Conservation (phyloP, 2,113 vertebrate species). For the Porphyrio hochstetteri region DNA sequence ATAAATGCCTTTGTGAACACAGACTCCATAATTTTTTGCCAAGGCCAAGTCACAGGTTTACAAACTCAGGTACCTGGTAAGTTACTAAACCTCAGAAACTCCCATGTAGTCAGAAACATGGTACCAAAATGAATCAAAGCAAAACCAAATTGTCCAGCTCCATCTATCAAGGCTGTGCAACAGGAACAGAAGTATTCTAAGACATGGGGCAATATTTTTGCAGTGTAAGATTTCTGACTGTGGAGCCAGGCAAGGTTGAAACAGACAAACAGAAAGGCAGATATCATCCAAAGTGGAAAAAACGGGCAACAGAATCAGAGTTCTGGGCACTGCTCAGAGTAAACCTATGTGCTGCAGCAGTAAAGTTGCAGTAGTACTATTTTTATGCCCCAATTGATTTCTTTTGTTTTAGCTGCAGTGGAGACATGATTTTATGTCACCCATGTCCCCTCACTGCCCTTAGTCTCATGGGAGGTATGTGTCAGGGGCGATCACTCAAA, state of each 20-base stretch:
- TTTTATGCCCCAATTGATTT: background rate
- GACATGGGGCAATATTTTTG: background rate
- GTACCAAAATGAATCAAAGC: background rate
- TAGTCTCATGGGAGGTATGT: background rate
- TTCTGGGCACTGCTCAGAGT: background rate
- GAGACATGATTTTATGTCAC: background rate
- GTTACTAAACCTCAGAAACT: background rate
- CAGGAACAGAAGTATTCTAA: background rate
- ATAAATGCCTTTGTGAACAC: background rate
- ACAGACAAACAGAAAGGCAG: background rate
- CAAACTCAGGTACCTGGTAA: background rate
- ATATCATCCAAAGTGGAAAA: background rate
- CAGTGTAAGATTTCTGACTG: background rate
- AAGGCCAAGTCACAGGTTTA: background rate
- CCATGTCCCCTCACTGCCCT: background rate
- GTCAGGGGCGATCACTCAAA: fast-evolving
- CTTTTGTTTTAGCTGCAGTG: background rate
- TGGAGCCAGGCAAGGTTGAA: background rate
- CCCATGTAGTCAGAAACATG: background rate
- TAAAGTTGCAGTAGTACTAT: background rate
- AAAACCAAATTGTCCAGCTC: background rate
- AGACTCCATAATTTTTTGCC: background rate
- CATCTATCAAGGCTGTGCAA: background rate
- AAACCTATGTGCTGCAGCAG: background rate
- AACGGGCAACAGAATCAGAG: background rate